phyloP scores from a whole-genome alignment of 2,888 invertebrate species.

The Miltochrista miniata region DNA sequence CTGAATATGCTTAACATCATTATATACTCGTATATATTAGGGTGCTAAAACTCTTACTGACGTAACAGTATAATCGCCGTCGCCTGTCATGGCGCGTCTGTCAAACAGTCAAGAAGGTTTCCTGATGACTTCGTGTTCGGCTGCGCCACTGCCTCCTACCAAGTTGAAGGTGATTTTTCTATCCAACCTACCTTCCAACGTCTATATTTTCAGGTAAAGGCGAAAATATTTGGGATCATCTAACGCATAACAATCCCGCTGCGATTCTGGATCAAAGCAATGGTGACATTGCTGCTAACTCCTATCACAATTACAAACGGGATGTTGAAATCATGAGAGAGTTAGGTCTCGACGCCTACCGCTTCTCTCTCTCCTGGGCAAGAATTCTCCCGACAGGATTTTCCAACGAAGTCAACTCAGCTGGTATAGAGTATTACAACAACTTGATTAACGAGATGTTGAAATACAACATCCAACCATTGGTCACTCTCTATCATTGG shows the following conservation, averaged over 20 bases:
- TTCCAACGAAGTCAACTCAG: constrained; percentile 75
- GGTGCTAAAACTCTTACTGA: no score
- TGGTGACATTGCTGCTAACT: constrained; percentile 83
- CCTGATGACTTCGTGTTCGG: constrained; percentile 6
- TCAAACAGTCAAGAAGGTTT: constrained; percentile 3
- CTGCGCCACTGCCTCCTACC: constrained; percentile 1
- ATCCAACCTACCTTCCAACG: no score
- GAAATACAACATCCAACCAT: constrained; percentile 83
- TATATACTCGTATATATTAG: no score
- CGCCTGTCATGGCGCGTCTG: background rate
- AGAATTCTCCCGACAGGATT: constrained; percentile 84
- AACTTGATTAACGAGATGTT: no score
- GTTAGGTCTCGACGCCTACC: constrained; percentile 71
- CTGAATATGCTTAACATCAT: no score
- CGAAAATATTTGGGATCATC: constrained; percentile 54
- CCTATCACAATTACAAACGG: constrained; percentile 83
- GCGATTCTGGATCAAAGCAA: constrained; percentile 58
- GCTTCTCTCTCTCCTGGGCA: constrained; percentile 85
- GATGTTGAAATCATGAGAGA: constrained; percentile 72
- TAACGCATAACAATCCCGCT: constrained; percentile 45
- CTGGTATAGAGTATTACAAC: constrained; percentile 86
- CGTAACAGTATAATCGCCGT: background rate
- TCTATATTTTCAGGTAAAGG: constrained; percentile 40
- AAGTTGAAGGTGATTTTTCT: constrained; percentile 1
- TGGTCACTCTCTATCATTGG: constrained; percentile 81